Conservation (phyloP, 2,888 invertebrate species). For the Tetrapedia diversipes region DNA sequence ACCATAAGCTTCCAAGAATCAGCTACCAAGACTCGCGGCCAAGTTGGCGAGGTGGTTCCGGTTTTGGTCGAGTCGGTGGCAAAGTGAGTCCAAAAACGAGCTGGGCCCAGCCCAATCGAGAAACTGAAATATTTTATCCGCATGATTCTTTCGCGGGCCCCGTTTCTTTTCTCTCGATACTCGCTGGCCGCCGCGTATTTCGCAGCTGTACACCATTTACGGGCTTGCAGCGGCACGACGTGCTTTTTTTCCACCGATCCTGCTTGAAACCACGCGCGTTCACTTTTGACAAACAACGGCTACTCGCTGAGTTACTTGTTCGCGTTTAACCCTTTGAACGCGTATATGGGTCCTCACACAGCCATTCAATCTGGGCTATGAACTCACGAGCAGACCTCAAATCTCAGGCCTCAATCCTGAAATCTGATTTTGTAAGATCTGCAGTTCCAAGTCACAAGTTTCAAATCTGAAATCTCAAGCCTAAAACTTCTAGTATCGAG, state of each 20-base stretch:
- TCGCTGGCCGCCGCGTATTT: slow-evolving; percentile 27
- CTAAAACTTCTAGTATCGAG: too few species aligned
- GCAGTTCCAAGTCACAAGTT: too few species aligned
- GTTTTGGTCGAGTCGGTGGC: slow-evolving; percentile 35
- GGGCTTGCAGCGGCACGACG: slow-evolving; percentile 38
- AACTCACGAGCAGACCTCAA: too few species aligned
- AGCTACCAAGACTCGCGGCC: slow-evolving; percentile 3
- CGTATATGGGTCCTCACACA: too few species aligned
- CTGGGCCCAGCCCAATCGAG: slow-evolving; percentile 42
- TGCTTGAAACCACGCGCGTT: slow-evolving; percentile 20
- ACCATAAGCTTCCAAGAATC: slow-evolving; percentile 24
- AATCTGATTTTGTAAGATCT: too few species aligned
- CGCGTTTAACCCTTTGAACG: neutral
- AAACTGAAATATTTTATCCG: slow-evolving; percentile 55
- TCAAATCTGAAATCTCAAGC: too few species aligned
- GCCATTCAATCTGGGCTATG: too few species aligned
- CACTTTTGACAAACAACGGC: slow-evolving; percentile 62
- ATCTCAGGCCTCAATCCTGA: too few species aligned
- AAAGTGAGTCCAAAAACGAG: slow-evolving; percentile 49
- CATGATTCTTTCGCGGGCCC: slow-evolving; percentile 41
- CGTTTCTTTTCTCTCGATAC: slow-evolving; percentile 46
- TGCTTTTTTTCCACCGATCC: slow-evolving; percentile 16
- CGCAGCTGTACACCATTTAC: slow-evolving; percentile 62
- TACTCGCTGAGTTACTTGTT: slow-evolving; percentile 17
- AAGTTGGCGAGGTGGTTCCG: slow-evolving; percentile 24